Conservation (phyloP, 2,888 invertebrate genomes). For the Archips crataeganus region DNA sequence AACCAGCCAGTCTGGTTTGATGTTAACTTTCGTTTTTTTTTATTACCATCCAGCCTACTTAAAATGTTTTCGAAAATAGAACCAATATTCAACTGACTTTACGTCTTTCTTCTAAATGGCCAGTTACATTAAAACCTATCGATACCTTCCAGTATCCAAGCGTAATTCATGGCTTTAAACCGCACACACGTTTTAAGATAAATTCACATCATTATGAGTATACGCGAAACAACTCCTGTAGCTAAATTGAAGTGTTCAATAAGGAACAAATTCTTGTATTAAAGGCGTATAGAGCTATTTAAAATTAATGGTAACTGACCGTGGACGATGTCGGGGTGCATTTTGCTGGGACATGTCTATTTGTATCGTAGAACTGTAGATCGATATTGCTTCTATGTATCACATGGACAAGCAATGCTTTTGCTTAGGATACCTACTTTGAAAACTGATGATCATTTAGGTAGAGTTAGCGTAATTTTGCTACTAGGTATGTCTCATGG, state of each 20-base stretch:
- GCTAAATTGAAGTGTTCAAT: slow-evolving; percentile 39
- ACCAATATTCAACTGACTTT: background rate
- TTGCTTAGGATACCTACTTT: background rate
- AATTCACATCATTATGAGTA: slow-evolving; percentile 39
- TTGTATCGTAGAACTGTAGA: slow-evolving; percentile 27
- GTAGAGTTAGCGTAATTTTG: no score
- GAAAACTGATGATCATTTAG: background rate
- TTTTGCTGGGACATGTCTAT: slow-evolving; percentile 39
- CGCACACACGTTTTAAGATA: slow-evolving; percentile 41
- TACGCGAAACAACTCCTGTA: slow-evolving; percentile 41
- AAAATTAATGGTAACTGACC: slow-evolving; percentile 39
- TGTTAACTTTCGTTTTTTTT: no score
- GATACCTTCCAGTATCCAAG: background rate
- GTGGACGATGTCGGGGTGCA: slow-evolving; percentile 35
- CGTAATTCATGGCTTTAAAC: slow-evolving; percentile 12
- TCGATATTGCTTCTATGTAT: slow-evolving; percentile 24
- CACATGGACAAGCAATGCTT: background rate
- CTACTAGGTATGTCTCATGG: no score
- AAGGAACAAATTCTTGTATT: slow-evolving; percentile 38
- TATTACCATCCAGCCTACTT: no score
- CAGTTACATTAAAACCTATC: background rate
- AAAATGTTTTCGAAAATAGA: background rate
- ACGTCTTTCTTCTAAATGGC: background rate
- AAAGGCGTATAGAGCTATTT: slow-evolving; percentile 32
- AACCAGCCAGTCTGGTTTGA: no score